These are phyloP conservation scores for Leiothrix lutea DNA, from an alignment of 2,113 vertebrate genomes.

Conservation along the genomic window DNA sequence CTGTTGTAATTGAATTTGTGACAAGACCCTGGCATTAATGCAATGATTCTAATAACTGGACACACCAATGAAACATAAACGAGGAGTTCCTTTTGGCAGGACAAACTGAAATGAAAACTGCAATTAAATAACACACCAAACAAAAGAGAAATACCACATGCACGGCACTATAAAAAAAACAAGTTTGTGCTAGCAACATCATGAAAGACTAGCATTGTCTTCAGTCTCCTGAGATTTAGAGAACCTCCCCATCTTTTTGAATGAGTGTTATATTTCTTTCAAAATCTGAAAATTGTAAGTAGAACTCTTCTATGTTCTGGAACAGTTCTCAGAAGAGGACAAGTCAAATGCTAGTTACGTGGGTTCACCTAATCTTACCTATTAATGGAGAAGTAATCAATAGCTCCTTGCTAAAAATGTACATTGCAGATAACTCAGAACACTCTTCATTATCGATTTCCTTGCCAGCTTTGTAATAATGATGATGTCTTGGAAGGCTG, in stretches of 20 bases:
- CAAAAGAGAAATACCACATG: not conserved
- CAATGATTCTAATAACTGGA: slow-evolving; percentile 17
- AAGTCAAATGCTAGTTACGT: not conserved
- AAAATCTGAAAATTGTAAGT: not conserved
- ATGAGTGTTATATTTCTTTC: not conserved
- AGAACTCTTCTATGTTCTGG: not conserved
- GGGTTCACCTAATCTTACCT: not conserved
- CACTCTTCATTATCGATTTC: not conserved
- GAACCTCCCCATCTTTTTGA: not conserved
- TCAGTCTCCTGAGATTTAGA: not conserved
- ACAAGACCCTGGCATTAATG: slow-evolving; percentile 6
- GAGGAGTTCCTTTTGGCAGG: not conserved
- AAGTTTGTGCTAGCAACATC: not conserved
- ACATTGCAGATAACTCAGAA: not conserved
- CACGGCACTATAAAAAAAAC: fast-evolving
- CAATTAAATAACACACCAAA: not conserved
- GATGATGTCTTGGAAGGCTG: too few relatives aligned
- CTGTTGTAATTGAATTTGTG: slow-evolving; percentile 44
- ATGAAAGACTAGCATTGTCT: not conserved
- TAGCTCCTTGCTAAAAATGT: not conserved
- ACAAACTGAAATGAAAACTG: not conserved
- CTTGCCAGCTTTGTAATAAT: not conserved
- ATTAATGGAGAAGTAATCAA: not conserved
- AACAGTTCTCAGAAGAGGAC: not conserved
- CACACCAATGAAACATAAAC: not conserved